Percentiles rank a stretch among this genome's conserved stretches.
These are phyloP conservation scores for Triplophysa siluroides DNA, from an alignment of 2,113 vertebrate genomes.

Conservation along the genomic window DNA sequence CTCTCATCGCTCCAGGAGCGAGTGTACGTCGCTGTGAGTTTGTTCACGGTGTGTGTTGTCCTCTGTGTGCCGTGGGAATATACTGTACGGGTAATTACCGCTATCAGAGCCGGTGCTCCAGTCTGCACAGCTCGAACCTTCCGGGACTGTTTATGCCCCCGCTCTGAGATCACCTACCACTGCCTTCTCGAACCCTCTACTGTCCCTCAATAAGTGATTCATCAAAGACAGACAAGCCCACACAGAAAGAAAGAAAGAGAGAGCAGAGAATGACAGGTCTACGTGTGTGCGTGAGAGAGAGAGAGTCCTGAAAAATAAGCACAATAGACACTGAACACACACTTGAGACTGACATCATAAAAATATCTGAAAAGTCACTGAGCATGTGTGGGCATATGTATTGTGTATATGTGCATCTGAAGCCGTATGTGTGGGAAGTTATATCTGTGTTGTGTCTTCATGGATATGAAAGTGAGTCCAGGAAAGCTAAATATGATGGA, in stretches of 20 bases:
- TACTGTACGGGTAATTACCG: constrained; percentile 42
- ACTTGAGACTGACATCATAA: no score
- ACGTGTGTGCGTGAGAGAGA: no score
- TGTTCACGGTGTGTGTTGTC: constrained; percentile 1
- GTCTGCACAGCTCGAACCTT: constrained; percentile 27
- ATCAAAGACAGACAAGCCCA: constrained; percentile 35
- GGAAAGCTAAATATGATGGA: no score
- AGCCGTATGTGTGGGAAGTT: no score
- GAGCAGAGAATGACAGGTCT: no score
- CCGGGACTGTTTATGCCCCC: constrained; percentile 40
- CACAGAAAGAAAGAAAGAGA: neutral
- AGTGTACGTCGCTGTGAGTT: constrained; percentile 2
- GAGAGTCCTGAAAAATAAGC: neutral
- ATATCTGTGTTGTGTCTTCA: no score
- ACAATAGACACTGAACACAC: no score
- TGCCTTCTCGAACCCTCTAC: constrained; percentile 21
- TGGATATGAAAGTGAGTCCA: no score
- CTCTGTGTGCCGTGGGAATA: constrained; percentile 16
- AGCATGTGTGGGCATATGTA: no score
- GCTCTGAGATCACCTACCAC: constrained; percentile 16
- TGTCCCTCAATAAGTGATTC: constrained; percentile 34
- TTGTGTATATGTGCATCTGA: no score
- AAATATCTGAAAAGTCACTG: no score
- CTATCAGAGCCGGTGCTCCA: constrained; percentile 40
- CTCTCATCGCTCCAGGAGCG: constrained; percentile 25